Conservation (phyloP, 1,140 invertebrate species). For the Drosophila asahinai region DNA sequence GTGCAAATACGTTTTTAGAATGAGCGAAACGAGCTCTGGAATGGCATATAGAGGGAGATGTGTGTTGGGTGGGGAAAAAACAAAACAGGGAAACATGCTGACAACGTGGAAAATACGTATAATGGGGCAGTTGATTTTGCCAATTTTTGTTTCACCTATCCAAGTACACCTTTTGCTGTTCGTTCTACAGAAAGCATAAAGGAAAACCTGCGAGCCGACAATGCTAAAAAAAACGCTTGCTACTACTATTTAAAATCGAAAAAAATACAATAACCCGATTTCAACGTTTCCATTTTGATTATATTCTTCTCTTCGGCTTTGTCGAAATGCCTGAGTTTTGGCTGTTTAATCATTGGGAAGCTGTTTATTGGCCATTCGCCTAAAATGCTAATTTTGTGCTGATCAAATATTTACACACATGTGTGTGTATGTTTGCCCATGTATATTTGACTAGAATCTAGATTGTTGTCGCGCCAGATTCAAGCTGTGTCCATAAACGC, state of each 20-base stretch:
- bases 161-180: slow-evolving; percentile 11
- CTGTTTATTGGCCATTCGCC: slow-evolving; percentile 21
- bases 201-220: background rate
- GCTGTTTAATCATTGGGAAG: slow-evolving; percentile 24
- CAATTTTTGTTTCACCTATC: slow-evolving; percentile 8
- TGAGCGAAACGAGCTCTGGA: slow-evolving; percentile 34
- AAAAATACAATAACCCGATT: slow-evolving; percentile 15
- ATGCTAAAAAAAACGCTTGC: slow-evolving; percentile 16
- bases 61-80: slow-evolving; percentile 1
- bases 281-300: slow-evolving; percentile 9
- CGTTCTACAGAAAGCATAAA: slow-evolving; percentile 7
- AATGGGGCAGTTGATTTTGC: slow-evolving; percentile 23
- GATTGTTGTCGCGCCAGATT: slow-evolving; percentile 39
- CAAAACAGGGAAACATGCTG: slow-evolving; percentile 43
- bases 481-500: slow-evolving; percentile 35
- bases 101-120: slow-evolving; percentile 15
- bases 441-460: slow-evolving; percentile 28
- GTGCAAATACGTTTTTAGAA: slow-evolving; percentile 43
- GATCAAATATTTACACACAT: slow-evolving; percentile 58
- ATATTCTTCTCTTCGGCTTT: slow-evolving; percentile 13
- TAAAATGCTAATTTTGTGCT: slow-evolving; percentile 35
- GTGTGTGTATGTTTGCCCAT: slow-evolving; percentile 44
- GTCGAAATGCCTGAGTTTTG: slow-evolving; percentile 6
- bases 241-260: slow-evolving; percentile 5
- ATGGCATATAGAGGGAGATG: slow-evolving; percentile 8